These are phyloP conservation scores for Masticophis lateralis DNA, from an alignment of 2,797 vertebrate genomes.

Conservation along the genomic window DNA sequence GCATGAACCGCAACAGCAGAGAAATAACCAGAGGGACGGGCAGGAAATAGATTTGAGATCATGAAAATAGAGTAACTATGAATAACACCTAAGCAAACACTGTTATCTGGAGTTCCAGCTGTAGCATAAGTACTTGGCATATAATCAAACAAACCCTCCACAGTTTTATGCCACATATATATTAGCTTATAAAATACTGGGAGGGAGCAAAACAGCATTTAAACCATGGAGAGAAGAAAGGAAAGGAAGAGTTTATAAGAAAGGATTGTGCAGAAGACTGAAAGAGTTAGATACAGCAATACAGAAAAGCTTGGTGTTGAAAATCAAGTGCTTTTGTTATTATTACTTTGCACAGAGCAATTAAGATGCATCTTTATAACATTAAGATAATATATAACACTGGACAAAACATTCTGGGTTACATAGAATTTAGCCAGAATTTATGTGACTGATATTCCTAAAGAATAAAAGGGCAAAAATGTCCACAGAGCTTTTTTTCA, in stretches of 20 bases:
- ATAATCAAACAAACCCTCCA: slow-evolving; percentile 32
- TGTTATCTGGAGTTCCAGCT: slow-evolving; percentile 28
- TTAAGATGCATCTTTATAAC: not conserved
- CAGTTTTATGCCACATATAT: not conserved
- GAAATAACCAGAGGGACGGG: not conserved
- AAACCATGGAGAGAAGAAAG: not conserved
- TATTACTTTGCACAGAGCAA: not conserved
- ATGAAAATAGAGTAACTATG: not conserved
- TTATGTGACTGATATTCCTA: not conserved
- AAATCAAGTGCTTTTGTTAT: not conserved
- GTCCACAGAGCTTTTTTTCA: not conserved
- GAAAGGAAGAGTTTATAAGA: not conserved
- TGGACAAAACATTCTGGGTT: not conserved
- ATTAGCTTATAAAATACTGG: not conserved
- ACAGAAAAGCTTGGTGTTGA: not conserved
- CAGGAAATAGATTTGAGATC: slow-evolving; percentile 14
- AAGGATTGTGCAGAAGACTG: not conserved
- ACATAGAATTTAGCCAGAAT: not conserved
- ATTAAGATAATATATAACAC: not conserved
- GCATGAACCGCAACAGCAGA: not conserved
- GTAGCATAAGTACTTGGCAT: slow-evolving; percentile 15
- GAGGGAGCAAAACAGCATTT: not conserved
- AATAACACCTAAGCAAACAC: not conserved
- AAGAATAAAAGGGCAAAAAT: not conserved
- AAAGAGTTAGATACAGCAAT: not conserved